Percentiles rank a stretch among this genome's conserved stretches.
Evolutionary conservation across 2,888 invertebrate genomes (phyloP).

Genomic region (Octonoba sinensis): DNA sequence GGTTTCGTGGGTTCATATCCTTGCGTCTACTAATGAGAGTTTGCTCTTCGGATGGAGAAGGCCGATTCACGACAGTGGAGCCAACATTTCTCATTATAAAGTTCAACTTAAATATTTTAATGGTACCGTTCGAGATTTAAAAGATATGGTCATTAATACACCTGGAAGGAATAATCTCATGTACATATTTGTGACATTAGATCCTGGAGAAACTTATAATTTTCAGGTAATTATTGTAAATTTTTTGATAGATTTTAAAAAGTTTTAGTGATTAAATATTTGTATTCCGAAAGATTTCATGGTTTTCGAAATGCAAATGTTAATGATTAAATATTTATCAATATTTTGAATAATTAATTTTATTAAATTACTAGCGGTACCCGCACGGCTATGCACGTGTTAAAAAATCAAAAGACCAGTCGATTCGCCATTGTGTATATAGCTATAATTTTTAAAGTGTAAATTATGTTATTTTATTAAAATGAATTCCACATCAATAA

Average conservation of each 20-base stretch:
- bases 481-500: no score
- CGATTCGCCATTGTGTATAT: no score
- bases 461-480: no score
- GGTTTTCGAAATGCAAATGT: no score
- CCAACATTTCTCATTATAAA: constrained; percentile 66
- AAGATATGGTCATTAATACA: constrained; percentile 62
- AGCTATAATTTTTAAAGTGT: no score
- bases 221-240: constrained; percentile 76
- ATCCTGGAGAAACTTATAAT: constrained; percentile 84
- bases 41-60: constrained; percentile 67
- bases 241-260: neutral
- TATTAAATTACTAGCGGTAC: no score
- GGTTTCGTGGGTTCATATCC: constrained; percentile 66
- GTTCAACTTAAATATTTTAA: constrained; percentile 62
- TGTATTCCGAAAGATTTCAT: no score
- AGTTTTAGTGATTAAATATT: no score
- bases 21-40: constrained; percentile 67
- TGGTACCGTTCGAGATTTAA: constrained; percentile 55
- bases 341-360: no score
- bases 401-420: no score
- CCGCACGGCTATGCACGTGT: no score
- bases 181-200: constrained; percentile 83
- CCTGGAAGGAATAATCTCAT: constrained; percentile 69
- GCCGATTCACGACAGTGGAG: constrained; percentile 66
- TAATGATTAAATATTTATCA: no score